phyloP scores from a whole-genome alignment of 1,140 invertebrate genomes.

The Scaptomyza pallida region DNA sequence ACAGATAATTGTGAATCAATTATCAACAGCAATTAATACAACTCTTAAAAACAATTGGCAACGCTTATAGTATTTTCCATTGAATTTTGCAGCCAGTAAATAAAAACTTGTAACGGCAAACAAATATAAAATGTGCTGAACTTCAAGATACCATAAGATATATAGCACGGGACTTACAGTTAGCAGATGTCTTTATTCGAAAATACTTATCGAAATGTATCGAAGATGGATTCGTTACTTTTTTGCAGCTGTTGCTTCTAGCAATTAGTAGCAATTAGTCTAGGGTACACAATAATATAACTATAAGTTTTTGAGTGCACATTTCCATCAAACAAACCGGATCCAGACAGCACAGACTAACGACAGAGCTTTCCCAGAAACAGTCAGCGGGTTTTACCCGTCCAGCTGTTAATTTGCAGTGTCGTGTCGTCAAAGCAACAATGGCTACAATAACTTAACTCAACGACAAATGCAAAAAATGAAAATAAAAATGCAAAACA shows the following conservation, averaged over 20 bases:
- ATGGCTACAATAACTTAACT: slow-evolving; percentile 16
- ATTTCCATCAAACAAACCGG: slow-evolving; percentile 42
- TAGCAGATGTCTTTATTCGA: background rate
- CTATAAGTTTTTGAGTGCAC: slow-evolving; percentile 23
- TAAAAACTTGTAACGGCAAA: too few relatives aligned
- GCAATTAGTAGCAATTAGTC: background rate
- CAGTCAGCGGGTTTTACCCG: slow-evolving; percentile 18
- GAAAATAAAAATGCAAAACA: slow-evolving; percentile 17
- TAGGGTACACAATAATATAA: background rate
- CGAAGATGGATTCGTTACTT: background rate
- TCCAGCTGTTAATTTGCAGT: slow-evolving; percentile 26
- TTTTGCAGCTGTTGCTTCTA: background rate
- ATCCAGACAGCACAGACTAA: slow-evolving; percentile 18
- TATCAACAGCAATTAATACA: slow-evolving; percentile 37
- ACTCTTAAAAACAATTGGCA: slow-evolving; percentile 12
- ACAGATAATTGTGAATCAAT: slow-evolving; percentile 62
- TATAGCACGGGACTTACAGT: too few relatives aligned
- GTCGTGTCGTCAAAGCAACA: slow-evolving; percentile 24
- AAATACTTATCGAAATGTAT: background rate
- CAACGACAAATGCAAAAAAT: slow-evolving; percentile 13
- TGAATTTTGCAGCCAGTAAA: too few relatives aligned
- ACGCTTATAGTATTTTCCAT: slow-evolving; percentile 31
- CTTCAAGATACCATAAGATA: too few relatives aligned
- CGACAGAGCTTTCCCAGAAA: slow-evolving; percentile 50
- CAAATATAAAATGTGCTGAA: too few relatives aligned